These are phyloP conservation scores for Eilema sororculum DNA, from an alignment of 2,888 invertebrate genomes.

Conservation along the genomic window DNA sequence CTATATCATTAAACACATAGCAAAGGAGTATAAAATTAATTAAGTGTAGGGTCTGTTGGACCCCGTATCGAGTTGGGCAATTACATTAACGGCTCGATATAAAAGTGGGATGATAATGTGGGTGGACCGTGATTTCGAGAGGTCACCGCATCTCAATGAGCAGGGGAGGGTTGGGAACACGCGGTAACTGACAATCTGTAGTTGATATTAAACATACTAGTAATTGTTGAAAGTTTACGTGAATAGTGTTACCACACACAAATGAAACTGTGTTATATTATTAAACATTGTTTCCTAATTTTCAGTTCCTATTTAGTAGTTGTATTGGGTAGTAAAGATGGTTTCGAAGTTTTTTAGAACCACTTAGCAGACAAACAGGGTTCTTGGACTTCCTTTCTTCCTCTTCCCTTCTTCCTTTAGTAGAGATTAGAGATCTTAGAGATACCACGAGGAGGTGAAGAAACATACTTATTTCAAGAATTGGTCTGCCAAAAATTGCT, in stretches of 20 bases:
- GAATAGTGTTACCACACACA: background rate
- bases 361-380: no score
- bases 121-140: constrained; percentile 69
- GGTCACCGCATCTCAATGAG: constrained; percentile 81
- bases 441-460: no score
- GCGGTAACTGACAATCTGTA: constrained; percentile 35
- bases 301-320: no score
- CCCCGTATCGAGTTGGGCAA: constrained; percentile 56
- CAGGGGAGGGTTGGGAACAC: constrained; percentile 37
- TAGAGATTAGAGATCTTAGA: background rate
- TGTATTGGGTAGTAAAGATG: no score
- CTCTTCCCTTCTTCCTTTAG: no score
- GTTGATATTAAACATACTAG: background rate
- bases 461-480: no score
- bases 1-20: constrained; percentile 43
- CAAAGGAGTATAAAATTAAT: constrained; percentile 47
- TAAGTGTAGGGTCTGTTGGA: constrained; percentile 32
- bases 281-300: background rate
- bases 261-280: background rate
- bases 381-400: no score
- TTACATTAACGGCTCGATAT: constrained; percentile 74
- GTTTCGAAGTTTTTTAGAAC: no score
- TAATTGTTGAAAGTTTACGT: background rate
- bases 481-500: background rate
- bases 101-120: constrained; percentile 71